A percentile compares a stretch with the other conserved stretches of the same genome.
Evolutionary conservation across 2,113 vertebrate genomes (phyloP).

Genomic region (Lathamus discolor): DNA sequence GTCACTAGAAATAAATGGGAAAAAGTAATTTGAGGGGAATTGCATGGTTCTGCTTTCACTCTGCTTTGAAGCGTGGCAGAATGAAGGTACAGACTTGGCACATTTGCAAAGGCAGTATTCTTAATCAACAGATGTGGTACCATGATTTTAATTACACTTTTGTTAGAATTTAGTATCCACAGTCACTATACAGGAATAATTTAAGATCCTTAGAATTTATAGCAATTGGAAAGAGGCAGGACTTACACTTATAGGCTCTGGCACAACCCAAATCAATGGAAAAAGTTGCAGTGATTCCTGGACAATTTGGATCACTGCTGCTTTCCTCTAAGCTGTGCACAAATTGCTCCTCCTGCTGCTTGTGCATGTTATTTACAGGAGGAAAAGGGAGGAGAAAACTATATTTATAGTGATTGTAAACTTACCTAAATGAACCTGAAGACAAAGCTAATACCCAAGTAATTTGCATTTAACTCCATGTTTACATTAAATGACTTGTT

Average conservation of each 20-base stretch:
- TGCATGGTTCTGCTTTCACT: background rate
- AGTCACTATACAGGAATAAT: background rate
- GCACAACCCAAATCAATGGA: background rate
- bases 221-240: background rate
- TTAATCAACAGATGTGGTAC: background rate
- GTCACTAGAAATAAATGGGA: background rate
- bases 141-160: background rate
- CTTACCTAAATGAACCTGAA: background rate
- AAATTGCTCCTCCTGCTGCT: background rate
- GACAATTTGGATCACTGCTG: background rate
- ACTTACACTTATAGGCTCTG: background rate
- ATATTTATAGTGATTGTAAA: background rate
- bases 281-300: background rate
- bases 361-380: background rate
- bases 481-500: background rate
- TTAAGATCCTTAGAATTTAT: background rate
- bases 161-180: background rate
- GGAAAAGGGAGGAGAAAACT: background rate
- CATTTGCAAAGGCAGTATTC: background rate
- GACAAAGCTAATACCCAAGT: background rate
- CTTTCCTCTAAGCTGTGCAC: background rate
- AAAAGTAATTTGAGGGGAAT: background rate
- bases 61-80: background rate
- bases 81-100: background rate
- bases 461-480: background rate